Evolutionary conservation across 2,888 invertebrate genomes (phyloP), one percentile per base, ranked within the genome.

Genomic region (Rhogogaster chlorosoma): DNA sequence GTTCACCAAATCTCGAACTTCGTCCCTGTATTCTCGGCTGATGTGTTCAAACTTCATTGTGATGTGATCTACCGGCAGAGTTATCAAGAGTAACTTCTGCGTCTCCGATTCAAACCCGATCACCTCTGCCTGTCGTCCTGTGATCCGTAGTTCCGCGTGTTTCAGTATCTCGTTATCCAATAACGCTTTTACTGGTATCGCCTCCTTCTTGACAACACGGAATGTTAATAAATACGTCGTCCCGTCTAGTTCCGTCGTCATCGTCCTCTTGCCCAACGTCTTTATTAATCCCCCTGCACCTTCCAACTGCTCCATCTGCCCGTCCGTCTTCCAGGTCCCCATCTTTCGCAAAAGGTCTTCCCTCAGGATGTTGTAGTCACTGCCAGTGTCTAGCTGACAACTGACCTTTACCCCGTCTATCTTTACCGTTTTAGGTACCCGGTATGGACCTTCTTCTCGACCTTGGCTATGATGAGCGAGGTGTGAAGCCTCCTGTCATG

Each of bases 181-280:
- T 26, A 77, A 45, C 45, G 22, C 26, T 1, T 2, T 42, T 2
- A 38, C 36, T n/a, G 22, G 26, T 26, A 77, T 32, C 12, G 18
- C 36, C 49, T 4, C 15, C 2, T 10, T 22, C 12, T 26, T 29
- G 9, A 49, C 75, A 29, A 77, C 75, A 12, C 42, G 75, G 29
- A 45, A 45, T 29, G 36, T 15, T 26, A 45, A 10, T 18, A 12
- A 29, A 77, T 32, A 71, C 71, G 32, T 38, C 38, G 32, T 22
- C 2, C 38, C 22, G 18, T 71, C 36, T 22, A 36, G 18, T 18
- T 38, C 18, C 0, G 38, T 36, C 29, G 18, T 9, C 71, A 71
- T 67, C 67, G 71, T 38, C 36, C n/a, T 38, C 38, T 71, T 38
- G n/a, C 71, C 71, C 71, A 71, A 38, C 36, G 71, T 67, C 67